phyloP scores from a whole-genome alignment of 2,797 vertebrate genomes.

The Apodemus agrarius region DNA sequence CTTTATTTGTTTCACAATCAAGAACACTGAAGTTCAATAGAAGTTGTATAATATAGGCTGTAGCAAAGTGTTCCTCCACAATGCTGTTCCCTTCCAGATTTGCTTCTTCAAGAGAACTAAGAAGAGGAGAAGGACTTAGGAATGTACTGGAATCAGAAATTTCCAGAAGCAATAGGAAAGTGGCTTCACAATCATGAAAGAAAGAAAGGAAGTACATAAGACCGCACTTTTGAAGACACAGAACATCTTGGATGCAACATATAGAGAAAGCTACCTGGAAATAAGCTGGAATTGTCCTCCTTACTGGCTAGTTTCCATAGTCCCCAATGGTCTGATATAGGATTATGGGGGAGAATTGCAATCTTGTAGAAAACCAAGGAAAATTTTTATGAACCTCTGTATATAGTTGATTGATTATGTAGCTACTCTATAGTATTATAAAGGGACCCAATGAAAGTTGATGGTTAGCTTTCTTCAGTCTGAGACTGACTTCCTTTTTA shows the following conservation, averaged over 20 bases:
- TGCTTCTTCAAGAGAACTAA: constrained; percentile 32
- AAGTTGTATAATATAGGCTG: not conserved
- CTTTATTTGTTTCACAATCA: not conserved
- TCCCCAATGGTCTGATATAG: not conserved
- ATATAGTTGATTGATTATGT: not conserved
- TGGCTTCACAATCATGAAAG: constrained; percentile 3
- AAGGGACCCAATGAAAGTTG: not conserved
- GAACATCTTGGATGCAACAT: too few species aligned
- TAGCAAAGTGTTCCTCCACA: not conserved
- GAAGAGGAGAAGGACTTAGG: not conserved
- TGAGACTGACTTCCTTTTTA: not conserved
- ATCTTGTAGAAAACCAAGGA: not conserved
- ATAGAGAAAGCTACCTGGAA: not conserved
- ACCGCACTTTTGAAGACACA: not conserved
- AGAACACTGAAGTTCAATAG: not conserved
- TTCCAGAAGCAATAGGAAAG: not conserved
- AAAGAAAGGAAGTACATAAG: not conserved
- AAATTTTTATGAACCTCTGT: not conserved
- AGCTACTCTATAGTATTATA: not conserved
- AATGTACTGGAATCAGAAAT: constrained; percentile 17
- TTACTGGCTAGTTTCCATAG: not conserved
- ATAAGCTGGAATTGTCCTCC: not conserved
- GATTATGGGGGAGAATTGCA: not conserved
- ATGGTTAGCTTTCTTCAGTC: not conserved
- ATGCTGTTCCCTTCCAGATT: not conserved